A percentile compares a stretch with the other conserved stretches of the same genome.
Conservation (phyloP, 1,140 invertebrate genomes). For the Drosophila littoralis region DNA sequence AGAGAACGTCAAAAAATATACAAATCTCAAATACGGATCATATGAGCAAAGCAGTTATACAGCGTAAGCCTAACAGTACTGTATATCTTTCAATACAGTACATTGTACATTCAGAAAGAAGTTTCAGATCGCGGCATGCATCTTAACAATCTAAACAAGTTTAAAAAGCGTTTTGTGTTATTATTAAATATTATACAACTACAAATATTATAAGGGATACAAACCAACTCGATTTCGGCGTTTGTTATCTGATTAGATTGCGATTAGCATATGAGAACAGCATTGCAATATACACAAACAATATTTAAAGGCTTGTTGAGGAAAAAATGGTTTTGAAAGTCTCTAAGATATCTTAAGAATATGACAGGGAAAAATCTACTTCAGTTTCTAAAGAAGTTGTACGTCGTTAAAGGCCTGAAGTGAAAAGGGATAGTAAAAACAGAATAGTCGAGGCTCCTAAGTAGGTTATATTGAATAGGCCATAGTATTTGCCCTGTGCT, state of each 20-base stretch:
- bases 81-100: neutral
- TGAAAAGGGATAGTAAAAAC: slow-evolving; percentile 1
- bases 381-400: neutral
- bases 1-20: neutral
- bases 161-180: neutral
- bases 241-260: neutral
- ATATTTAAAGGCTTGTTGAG: neutral
- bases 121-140: slow-evolving; percentile 14
- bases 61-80: slow-evolving; percentile 10
- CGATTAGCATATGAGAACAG: neutral
- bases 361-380: slow-evolving; percentile 3
- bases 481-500: slow-evolving; percentile 3
- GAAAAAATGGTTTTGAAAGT: neutral
- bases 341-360: slow-evolving; percentile 7
- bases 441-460: slow-evolving; percentile 14
- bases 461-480: neutral
- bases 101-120: neutral
- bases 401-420: slow-evolving; percentile 1
- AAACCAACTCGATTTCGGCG: neutral
- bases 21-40: slow-evolving; percentile 1
- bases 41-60: slow-evolving; percentile 19
- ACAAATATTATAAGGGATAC: slow-evolving; percentile 2
- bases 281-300: neutral
- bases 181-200: slow-evolving; percentile 2
- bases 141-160: slow-evolving; percentile 6